Conservation (phyloP, 2,113 vertebrate genomes). For the Nothoprocta perdicaria region DNA sequence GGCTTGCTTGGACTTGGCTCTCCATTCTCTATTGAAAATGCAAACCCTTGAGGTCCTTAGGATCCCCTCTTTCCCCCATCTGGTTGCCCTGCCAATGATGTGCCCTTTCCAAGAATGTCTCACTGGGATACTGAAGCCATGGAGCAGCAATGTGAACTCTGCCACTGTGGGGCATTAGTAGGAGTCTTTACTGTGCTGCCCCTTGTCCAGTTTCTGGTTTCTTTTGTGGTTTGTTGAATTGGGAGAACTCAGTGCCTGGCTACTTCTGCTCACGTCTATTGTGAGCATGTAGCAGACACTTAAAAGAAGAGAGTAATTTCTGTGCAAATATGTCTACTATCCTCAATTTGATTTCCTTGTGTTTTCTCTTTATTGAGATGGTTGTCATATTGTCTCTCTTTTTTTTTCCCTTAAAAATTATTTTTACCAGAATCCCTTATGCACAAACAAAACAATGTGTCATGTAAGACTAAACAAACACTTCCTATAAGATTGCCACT, state of each 20-base stretch:
- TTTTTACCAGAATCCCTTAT: constrained; percentile 58
- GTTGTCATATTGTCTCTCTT: not conserved
- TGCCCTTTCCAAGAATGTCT: not conserved
- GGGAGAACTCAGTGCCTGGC: not conserved
- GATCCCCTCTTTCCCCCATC: not conserved
- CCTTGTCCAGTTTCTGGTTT: constrained; percentile 28
- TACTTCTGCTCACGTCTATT: not conserved
- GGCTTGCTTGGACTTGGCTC: not conserved
- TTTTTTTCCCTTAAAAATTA: constrained; percentile 33
- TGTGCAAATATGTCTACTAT: not conserved
- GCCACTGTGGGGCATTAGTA: not conserved
- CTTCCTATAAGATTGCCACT: constrained; percentile 75
- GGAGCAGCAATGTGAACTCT: not conserved
- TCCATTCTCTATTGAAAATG: not conserved
- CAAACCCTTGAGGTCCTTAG: not conserved
- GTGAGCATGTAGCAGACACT: not conserved
- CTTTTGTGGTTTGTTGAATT: not conserved
- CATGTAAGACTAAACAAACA: constrained; percentile 66
- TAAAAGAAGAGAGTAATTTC: not conserved
- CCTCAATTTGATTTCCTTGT: constrained; percentile 22
- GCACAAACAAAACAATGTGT: constrained; percentile 69
- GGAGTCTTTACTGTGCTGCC: not conserved
- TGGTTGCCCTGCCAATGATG: not conserved
- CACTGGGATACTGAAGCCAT: not conserved
- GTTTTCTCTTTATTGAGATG: not conserved